These are phyloP conservation scores for Peromyscus attwateri DNA, from an alignment of 2,797 vertebrate species.

Conservation along the genomic window DNA sequence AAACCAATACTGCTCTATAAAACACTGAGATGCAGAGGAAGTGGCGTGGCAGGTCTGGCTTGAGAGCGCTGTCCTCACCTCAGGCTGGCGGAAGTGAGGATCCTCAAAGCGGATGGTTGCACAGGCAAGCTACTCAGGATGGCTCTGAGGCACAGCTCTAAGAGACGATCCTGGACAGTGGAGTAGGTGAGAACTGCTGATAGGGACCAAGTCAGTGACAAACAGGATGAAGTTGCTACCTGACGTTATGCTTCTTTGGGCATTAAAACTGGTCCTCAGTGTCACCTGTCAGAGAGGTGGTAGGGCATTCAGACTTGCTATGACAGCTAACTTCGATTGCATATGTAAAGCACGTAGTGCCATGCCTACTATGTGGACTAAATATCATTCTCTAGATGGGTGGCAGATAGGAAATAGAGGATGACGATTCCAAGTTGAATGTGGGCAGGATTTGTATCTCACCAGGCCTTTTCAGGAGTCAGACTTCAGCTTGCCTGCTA, in stretches of 20 bases:
- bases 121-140: neutral
- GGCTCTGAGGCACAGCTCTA: neutral
- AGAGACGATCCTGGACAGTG: neutral
- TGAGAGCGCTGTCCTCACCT: neutral
- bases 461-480: neutral
- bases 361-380: neutral
- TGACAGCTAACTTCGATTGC: neutral
- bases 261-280: neutral
- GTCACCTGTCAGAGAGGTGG: neutral
- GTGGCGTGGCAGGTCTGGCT: neutral
- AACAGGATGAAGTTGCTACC: neutral
- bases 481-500: neutral
- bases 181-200: neutral
- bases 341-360: neutral
- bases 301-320: neutral
- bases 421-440: neutral
- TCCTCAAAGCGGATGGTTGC: neutral
- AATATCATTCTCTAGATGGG: neutral
- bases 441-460: neutral
- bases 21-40: neutral
- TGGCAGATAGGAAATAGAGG: neutral
- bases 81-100: neutral
- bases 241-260: neutral
- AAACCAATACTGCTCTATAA: neutral
- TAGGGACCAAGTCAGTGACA: neutral